These are phyloP conservation scores for Ethmia dodecea DNA, from an alignment of 2,888 invertebrate genomes.

Conservation along the genomic window DNA sequence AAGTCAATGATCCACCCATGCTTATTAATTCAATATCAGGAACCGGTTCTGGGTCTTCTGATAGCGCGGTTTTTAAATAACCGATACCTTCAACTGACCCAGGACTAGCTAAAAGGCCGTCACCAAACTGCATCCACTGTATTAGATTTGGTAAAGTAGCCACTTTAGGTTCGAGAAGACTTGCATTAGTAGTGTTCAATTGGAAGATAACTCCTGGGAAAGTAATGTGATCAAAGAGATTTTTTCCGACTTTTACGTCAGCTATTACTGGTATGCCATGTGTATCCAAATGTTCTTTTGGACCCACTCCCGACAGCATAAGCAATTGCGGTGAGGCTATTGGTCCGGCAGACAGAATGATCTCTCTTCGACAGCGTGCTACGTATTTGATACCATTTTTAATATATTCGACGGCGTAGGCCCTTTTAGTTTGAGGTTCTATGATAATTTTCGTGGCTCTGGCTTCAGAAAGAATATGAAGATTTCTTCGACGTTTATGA, in stretches of 20 bases:
- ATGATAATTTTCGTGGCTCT: slow-evolving; percentile 58
- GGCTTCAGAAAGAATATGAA: slow-evolving; percentile 68
- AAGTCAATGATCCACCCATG: slow-evolving; percentile 79
- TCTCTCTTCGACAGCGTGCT: slow-evolving; percentile 84
- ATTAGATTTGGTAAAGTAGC: slow-evolving; percentile 57
- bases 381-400: slow-evolving; percentile 68
- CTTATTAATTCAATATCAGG: slow-evolving; percentile 83
- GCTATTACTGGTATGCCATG: slow-evolving; percentile 79
- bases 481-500: slow-evolving; percentile 79
- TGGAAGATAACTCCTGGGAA: slow-evolving; percentile 72
- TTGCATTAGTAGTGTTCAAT: slow-evolving; percentile 60
- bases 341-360: slow-evolving; percentile 91
- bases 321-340: slow-evolving; percentile 93
- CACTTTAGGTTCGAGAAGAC: slow-evolving; percentile 56
- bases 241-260: slow-evolving; percentile 82
- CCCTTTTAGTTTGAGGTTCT: slow-evolving; percentile 77
- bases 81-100: slow-evolving; percentile 82
- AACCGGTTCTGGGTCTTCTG: slow-evolving; percentile 71
- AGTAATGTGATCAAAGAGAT: slow-evolving; percentile 79
- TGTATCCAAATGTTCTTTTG: slow-evolving; percentile 72
- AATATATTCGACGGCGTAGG: slow-evolving; percentile 83
- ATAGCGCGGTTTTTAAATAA: slow-evolving; percentile 78
- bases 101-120: slow-evolving; percentile 77
- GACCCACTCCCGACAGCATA: slow-evolving; percentile 90
- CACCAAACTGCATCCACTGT: slow-evolving; percentile 67